Evolutionary conservation across 2,797 vertebrate genomes (phyloP).

Genomic region (Tokudaia tokunoshimensis): DNA sequence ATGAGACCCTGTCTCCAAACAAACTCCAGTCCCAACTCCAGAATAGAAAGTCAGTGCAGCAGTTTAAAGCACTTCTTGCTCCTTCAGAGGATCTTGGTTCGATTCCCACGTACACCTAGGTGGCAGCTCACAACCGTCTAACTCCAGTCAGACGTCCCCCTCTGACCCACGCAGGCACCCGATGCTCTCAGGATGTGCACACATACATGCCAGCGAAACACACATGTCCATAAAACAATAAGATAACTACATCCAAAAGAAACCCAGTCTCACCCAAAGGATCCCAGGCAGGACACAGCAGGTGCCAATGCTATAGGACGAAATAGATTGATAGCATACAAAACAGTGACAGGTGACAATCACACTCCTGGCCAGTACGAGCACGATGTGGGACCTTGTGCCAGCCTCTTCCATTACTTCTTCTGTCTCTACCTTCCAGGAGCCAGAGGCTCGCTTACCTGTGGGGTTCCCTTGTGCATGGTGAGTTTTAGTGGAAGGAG

Average conservation of each 20-base stretch:
- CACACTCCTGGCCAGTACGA: neutral
- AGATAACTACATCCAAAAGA: neutral
- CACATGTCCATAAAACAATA: neutral
- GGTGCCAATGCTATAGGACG: neutral
- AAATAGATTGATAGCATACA: neutral
- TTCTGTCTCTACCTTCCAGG: neutral
- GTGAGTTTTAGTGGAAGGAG: neutral
- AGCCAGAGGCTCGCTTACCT: neutral
- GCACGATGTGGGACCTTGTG: too few species aligned
- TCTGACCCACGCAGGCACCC: neutral
- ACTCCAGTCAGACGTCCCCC: neutral
- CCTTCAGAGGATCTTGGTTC: neutral
- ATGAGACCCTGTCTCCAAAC: neutral
- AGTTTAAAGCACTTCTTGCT: neutral
- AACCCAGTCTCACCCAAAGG: neutral
- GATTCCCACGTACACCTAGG: neutral
- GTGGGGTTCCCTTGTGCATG: neutral
- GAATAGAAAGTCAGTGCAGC: neutral
- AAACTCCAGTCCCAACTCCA: neutral
- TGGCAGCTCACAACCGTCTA: neutral
- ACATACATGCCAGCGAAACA: neutral
- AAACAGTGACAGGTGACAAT: neutral
- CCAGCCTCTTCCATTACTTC: neutral
- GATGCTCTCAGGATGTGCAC: rapidly evolving
- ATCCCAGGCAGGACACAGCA: neutral